Evolutionary conservation across 1,140 invertebrate genomes (phyloP), one percentile per base, ranked within the genome.

Genomic region (Dendroctonus valens): DNA sequence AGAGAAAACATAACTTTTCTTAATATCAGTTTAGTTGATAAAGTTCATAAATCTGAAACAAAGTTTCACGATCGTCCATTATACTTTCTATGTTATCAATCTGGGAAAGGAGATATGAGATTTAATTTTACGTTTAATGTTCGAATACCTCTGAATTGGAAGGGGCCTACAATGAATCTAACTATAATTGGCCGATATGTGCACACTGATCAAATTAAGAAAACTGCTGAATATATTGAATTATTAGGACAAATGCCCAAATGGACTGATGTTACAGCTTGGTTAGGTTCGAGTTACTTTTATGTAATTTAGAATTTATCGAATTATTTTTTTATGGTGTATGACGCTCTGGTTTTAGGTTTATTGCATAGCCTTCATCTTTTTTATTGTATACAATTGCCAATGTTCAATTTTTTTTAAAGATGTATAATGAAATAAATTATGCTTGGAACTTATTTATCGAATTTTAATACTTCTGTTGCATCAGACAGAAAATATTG

Each of bases 241-340:
- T 70, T 79, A 54, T 50, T 79, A 3, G 70, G 65, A 2, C 63
- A 76, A 69, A 71, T 79, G 59, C 78, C 78, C 48, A 52, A 70
- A 12, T 79, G 78, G 78, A 59, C 76, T 42, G 71, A 74, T 72
- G 59, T 75, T 2, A 74, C 72, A 6, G 69, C 75, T 39, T 73
- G 70, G 67, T 59, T 78, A 12, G 71, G 74, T 40, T 67, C 65
- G n/a, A 74, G 74, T 53, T 64, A 75, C 61, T 69, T 73, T 12
- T 78, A 71, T 66, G 65, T 72, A 7, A 74, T 74, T 67, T 79
- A 74, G 73, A 37, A 6, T 0, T 26, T 41, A 14, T 46, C 8
- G 4, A n/a, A n/a, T n/a, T n/a, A 46, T 46, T 46, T 11, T 11
- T 46, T 11, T 46, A 12, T 46, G 42, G 4, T 11, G 1, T 46